Percentiles rank a stretch among this genome's conserved stretches.
Evolutionary conservation across 2,888 invertebrate genomes (phyloP).

Genomic region (Metallyticus violacea): DNA sequence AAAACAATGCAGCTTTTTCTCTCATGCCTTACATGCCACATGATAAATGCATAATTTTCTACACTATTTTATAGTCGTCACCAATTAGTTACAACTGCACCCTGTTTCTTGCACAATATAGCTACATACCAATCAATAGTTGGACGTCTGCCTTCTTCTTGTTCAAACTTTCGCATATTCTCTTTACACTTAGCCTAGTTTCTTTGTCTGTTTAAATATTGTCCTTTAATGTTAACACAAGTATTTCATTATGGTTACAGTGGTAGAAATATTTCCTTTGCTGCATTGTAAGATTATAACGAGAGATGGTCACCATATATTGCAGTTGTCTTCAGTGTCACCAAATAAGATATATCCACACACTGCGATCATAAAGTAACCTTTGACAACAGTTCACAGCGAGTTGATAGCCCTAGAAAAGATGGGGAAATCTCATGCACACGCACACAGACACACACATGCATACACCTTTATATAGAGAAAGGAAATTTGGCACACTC

Average conservation of each 20-base stretch:
- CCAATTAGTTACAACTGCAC: not conserved
- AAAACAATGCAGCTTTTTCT: not conserved
- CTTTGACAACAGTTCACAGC: too few relatives aligned
- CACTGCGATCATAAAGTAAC: too few relatives aligned
- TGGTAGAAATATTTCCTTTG: not conserved
- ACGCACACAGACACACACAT: not conserved
- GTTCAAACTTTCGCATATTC: too few relatives aligned
- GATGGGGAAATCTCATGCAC: not conserved
- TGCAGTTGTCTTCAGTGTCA: not conserved
- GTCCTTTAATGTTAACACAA: not conserved
- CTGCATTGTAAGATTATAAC: not conserved
- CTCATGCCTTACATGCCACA: not conserved
- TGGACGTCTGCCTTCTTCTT: too few relatives aligned
- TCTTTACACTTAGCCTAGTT: not conserved
- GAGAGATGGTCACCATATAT: not conserved
- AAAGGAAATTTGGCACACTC: not conserved
- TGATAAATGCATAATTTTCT: not conserved
- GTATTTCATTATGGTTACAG: not conserved
- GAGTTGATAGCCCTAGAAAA: not conserved
- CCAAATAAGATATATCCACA: too few relatives aligned
- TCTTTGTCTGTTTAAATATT: not conserved
- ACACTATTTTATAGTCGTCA: not conserved
- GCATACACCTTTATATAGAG: not conserved
- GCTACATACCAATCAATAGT: not conserved
- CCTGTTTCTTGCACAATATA: not conserved